A percentile compares a stretch with the other conserved stretches of the same genome.
Evolutionary conservation across 2,888 invertebrate species (phyloP).

Genomic region (Sesia bembeciformis): DNA sequence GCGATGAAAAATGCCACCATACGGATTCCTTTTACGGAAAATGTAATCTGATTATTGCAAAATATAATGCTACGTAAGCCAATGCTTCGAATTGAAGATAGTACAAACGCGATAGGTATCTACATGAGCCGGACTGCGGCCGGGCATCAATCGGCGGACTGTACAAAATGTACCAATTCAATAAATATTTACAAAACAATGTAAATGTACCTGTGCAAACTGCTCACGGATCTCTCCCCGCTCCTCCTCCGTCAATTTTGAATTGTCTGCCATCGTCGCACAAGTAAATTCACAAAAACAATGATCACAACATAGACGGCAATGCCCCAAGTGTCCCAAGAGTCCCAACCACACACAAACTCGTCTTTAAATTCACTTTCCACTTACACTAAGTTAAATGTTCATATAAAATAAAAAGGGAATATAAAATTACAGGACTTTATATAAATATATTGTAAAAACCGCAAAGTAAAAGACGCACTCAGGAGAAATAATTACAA

Average conservation of each 20-base stretch:
- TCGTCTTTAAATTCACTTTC: constrained; percentile 28
- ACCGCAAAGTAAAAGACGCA: constrained; percentile 10
- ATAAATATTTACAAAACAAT: not conserved
- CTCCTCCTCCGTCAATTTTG: constrained; percentile 79
- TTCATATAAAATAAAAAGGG: constrained; percentile 21
- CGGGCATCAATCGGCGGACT: too few relatives aligned
- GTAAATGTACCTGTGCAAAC: constrained; percentile 79
- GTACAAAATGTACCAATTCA: too few relatives aligned
- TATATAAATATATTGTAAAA: constrained; percentile 4
- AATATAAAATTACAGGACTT: constrained; percentile 29
- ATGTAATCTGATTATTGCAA: too few relatives aligned
- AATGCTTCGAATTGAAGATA: too few relatives aligned
- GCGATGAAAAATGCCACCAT: too few relatives aligned
- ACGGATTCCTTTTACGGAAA: too few relatives aligned
- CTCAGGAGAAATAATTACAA: constrained; percentile 1
- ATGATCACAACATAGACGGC: constrained; percentile 50
- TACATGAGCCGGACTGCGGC: too few relatives aligned
- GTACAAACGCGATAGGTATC: too few relatives aligned
- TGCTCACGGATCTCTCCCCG: constrained; percentile 84
- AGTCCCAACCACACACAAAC: constrained; percentile 9
- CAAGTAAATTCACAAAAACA: constrained; percentile 49
- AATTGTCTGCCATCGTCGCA: constrained; percentile 67
- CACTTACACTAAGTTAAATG: constrained; percentile 31
- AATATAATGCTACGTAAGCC: too few relatives aligned
- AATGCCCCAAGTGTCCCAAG: constrained; percentile 16